Conservation (phyloP, 1,140 invertebrate species). For the Drosophila micromelanica region DNA sequence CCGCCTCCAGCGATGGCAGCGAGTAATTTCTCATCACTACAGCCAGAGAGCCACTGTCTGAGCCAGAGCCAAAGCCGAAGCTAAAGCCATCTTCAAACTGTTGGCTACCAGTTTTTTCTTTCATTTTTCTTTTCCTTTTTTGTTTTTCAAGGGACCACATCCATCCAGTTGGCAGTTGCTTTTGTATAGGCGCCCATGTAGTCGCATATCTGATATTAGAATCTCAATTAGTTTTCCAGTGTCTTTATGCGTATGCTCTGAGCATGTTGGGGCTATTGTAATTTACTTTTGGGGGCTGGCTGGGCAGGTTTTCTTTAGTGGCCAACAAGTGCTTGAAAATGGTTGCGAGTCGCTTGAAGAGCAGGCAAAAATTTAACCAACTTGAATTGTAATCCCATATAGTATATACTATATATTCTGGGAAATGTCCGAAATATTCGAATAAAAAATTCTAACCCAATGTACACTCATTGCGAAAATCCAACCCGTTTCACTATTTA, state of each 20-base stretch:
- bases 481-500: conserved; percentile 69
- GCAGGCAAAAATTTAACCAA: background rate
- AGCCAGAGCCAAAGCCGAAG: conserved; percentile 8
- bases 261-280: conserved; percentile 47
- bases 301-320: conserved; percentile 32
- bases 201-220: conserved; percentile 76
- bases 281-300: conserved; percentile 52
- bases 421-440: background rate
- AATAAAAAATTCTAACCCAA: background rate
- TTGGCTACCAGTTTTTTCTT: conserved; percentile 46
- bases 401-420: background rate
- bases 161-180: conserved; percentile 22
- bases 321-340: conserved; percentile 27
- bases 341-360: conserved; percentile 6
- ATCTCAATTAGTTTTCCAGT: conserved; percentile 79
- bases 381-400: background rate
- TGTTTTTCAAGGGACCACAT: conserved; percentile 19
- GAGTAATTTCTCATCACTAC: conserved; percentile 79
- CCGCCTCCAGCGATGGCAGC: conserved; percentile 70
- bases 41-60: background rate
- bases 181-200: conserved; percentile 66
- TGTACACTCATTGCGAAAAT: conserved; percentile 49
- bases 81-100: conserved; percentile 59
- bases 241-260: conserved; percentile 63
- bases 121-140: background rate